Base-by-base conservation (phyloP, 2,113 vertebrate species). In the Anarrhichthys ocellatus region DNA sequence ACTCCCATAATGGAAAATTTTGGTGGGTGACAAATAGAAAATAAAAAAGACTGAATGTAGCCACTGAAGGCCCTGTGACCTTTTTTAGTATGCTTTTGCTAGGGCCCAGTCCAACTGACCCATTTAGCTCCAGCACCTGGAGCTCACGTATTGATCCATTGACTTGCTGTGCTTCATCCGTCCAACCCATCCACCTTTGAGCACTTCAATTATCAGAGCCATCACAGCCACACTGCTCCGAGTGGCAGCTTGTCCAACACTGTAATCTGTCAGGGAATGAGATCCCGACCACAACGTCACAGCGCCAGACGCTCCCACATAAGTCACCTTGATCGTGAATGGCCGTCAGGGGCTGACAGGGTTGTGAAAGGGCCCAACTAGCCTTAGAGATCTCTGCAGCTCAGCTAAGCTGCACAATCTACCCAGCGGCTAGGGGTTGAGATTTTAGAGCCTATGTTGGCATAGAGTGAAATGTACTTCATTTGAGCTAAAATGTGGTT, bases 171-270 rank as follows among this genome's bases (percentile, higher is more conserved):
- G 87, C 91, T 92, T 93, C 94, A 94, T 94, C 93, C 88, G 89
- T 92, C 91, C 91, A 87, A 84, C 82, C 88, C 85, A 88, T 92
- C 92, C 89, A 89, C 88, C 91, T 85, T 89, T 88, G 89, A 94
- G 91, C 92, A 92, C 92, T 95, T 93, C 94, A 94, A 94, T 95
- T 95, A 95, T 95, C 92, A 93, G 89, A 94, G 91, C 87, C 91
- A 91, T 94, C 92, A 91, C 87, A 86, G 90, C 78, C 86, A 64
- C 69, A 85, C 67, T 76, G 90, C 90, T 85, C 77, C 83, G 62
- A 94, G 87, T 92, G 94, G 92, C 92, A 94, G 92, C 89, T 92
- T 91, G 91, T 94, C 93, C 92, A 89, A 86, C 92, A 88, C 88
- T 85, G 78, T 93, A 91, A 95, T 95, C 93, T 93, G 93, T 95